Percentiles rank a stretch among this genome's conserved stretches.
Conservation (phyloP, 2,113 vertebrate species). For the Lagopus leucura region DNA sequence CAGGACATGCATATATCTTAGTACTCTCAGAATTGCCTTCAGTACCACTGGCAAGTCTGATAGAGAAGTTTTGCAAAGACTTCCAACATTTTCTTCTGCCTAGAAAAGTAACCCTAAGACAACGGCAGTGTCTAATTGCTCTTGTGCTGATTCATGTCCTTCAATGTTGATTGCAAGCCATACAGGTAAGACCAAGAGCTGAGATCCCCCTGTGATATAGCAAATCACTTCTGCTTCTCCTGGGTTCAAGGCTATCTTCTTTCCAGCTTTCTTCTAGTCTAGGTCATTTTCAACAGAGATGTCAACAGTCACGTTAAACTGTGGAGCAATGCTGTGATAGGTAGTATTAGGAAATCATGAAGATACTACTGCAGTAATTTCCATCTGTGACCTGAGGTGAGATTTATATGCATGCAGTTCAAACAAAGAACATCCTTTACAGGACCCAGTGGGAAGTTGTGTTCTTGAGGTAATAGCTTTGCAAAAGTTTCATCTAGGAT, state of each 20-base stretch:
- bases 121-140: not conserved
- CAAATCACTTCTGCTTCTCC: not conserved
- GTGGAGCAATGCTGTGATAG: not conserved
- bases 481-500: conserved; percentile 15
- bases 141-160: not conserved
- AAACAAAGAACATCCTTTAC: not conserved
- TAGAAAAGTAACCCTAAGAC: not conserved
- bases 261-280: not conserved
- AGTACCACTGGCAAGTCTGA: not conserved
- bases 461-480: conserved; percentile 22
- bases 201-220: not conserved
- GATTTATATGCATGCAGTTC: not conserved
- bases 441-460: not conserved
- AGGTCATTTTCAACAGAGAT: not conserved
- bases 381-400: not conserved
- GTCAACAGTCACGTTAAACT: not conserved
- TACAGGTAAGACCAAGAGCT: not conserved
- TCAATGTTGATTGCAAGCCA: not conserved
- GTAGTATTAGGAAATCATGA: not conserved
- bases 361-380: not conserved
- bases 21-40: not conserved
- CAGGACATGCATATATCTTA: not conserved
- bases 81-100: not conserved
- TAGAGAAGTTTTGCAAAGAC: not conserved
- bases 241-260: not conserved